These are phyloP conservation scores for Lamproptera curius DNA, from an alignment of 2,888 invertebrate species.

Conservation along the genomic window DNA sequence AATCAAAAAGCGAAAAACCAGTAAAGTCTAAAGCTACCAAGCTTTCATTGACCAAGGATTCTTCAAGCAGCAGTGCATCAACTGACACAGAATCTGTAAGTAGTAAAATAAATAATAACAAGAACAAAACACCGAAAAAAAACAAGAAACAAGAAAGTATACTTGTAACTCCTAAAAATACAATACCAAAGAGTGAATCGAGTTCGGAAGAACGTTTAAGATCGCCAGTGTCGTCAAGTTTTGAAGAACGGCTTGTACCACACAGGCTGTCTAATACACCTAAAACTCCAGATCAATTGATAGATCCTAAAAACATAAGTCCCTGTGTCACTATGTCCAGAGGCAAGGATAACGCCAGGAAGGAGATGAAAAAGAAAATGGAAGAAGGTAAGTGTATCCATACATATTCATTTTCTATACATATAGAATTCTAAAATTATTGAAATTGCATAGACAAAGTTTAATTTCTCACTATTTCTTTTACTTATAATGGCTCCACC, in stretches of 20 bases:
- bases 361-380: conserved; percentile 71
- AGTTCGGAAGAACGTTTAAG: conserved; percentile 54
- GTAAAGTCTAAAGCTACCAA: not conserved
- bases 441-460: no score
- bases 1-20: not conserved
- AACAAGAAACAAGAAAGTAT: conserved; percentile 20
- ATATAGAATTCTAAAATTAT: no score
- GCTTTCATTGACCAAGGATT: not conserved
- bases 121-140: conserved; percentile 30
- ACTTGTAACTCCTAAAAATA: conserved; percentile 39
- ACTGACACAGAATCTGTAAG: not conserved
- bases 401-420: no score
- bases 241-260: not conserved
- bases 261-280: conserved; percentile 21
- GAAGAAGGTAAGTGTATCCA: conserved; percentile 57
- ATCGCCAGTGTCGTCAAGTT: conserved; percentile 42
- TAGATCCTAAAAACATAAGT: conserved; percentile 53
- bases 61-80: not conserved
- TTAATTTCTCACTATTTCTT: no score
- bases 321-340: conserved; percentile 76
- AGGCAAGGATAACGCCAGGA: conserved; percentile 78
- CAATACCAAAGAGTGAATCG: conserved; percentile 57
- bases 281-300: conserved; percentile 51
- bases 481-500: no score
- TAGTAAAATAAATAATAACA: not conserved